These are phyloP conservation scores for Hestina assimilis DNA, from an alignment of 1,140 invertebrate species.

Conservation along the genomic window DNA sequence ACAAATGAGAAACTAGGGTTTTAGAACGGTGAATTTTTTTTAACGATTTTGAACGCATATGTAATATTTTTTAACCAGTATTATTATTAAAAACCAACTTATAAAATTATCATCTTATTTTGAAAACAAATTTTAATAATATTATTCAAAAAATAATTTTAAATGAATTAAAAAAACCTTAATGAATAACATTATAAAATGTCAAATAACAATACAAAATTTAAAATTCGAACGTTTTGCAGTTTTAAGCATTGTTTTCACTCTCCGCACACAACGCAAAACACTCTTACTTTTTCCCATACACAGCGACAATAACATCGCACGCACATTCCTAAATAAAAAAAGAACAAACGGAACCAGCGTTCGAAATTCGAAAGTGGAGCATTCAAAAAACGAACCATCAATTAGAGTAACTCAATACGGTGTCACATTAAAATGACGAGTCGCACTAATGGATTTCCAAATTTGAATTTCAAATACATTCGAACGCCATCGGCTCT, in stretches of 20 bases:
- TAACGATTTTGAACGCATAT: no score
- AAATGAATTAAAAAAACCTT: no score
- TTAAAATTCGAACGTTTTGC: no score
- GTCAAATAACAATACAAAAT: no score
- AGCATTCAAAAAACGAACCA: constrained; percentile 65
- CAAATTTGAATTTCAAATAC: constrained; percentile 74
- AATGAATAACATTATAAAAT: no score
- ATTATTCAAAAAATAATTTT: no score
- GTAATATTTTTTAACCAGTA: no score
- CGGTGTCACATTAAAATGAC: constrained; percentile 75
- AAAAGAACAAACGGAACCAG: constrained; percentile 36
- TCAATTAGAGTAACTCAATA: constrained; percentile 77
- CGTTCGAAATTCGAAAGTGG: constrained; percentile 57
- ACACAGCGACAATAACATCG: not conserved
- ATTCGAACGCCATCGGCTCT: constrained; percentile 46
- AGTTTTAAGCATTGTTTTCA: no score
- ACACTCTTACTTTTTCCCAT: constrained; percentile 6
- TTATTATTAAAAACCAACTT: no score
- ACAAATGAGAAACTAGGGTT: not conserved
- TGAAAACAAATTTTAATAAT: no score
- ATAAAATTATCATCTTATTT: no score
- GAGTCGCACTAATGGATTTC: constrained; percentile 73
- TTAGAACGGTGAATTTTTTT: no score
- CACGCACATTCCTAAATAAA: not conserved
- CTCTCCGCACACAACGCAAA: not conserved